phyloP scores from a whole-genome alignment of 2,888 invertebrate genomes.

The Sminthurinus aureus region DNA sequence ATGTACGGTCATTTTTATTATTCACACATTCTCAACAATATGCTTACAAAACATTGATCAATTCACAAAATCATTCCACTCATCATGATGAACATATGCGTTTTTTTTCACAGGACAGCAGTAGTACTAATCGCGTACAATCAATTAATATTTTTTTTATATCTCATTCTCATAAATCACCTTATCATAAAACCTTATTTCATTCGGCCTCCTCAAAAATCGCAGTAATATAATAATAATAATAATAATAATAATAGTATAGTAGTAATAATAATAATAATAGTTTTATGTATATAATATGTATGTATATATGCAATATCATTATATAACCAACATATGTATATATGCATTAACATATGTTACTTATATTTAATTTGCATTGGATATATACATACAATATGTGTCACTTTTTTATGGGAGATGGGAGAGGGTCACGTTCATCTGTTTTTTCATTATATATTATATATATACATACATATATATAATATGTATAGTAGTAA shows the following conservation, averaged over 20 bases:
- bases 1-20: conserved; percentile 27
- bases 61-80: conserved; percentile 26
- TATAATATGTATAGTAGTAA: conserved; percentile 8
- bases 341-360: background rate
- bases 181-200: conserved; percentile 29
- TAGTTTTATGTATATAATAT: conserved; percentile 1
- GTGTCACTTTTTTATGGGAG: background rate
- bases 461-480: background rate
- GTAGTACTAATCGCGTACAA: conserved; percentile 32
- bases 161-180: conserved; percentile 22
- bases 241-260: background rate
- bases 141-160: conserved; percentile 19
- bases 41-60: conserved; percentile 36
- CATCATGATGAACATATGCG: conserved; percentile 32
- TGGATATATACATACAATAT: background rate
- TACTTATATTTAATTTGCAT: background rate
- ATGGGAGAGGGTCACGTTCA: background rate
- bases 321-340: background rate
- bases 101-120: conserved; percentile 38
- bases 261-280: conserved; percentile 9
- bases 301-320: conserved; percentile 4
- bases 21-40: conserved; percentile 39
- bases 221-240: conserved; percentile 5
- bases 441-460: conserved; percentile 7
- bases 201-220: background rate